A percentile compares a stretch with the other conserved stretches of the same genome.
These are phyloP conservation scores for Herminia tarsipennalis DNA, from an alignment of 2,888 invertebrate species.

Conservation along the genomic window DNA sequence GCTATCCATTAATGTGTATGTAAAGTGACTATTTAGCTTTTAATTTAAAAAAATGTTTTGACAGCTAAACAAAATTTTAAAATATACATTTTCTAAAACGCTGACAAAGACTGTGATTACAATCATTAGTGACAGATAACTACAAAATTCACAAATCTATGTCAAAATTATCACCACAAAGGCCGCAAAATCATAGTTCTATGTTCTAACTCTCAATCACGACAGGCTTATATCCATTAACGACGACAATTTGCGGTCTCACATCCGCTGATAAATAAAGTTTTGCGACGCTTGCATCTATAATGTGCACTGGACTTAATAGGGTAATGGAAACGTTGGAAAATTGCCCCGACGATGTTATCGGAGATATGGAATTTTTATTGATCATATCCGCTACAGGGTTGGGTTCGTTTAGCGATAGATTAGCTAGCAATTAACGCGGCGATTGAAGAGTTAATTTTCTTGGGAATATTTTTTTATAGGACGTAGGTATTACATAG, in stretches of 20 bases:
- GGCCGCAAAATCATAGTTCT: slow-evolving; percentile 25
- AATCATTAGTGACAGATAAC: too few species aligned
- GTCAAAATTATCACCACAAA: not conserved
- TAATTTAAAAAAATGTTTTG: too few species aligned
- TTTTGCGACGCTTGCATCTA: slow-evolving; percentile 32
- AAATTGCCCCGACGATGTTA: slow-evolving; percentile 38
- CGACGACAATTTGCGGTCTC: slow-evolving; percentile 5
- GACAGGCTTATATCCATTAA: not conserved
- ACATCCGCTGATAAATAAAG: slow-evolving; percentile 11
- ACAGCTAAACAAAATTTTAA: too few species aligned
- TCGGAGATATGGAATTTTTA: slow-evolving; percentile 36
- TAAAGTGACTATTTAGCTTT: too few species aligned
- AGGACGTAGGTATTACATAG: too few species aligned
- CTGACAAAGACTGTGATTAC: too few species aligned
- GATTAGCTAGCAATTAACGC: slow-evolving; percentile 30
- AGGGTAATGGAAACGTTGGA: slow-evolving; percentile 32
- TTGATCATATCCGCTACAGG: slow-evolving; percentile 24
- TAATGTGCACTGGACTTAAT: slow-evolving; percentile 24
- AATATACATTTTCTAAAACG: too few species aligned
- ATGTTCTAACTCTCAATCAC: not conserved
- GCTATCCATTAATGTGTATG: too few species aligned
- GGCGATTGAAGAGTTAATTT: not conserved
- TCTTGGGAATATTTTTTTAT: too few species aligned
- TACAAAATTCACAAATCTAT: too few species aligned
- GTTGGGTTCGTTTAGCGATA: slow-evolving; percentile 20